A percentile compares a stretch with the other conserved stretches of the same genome.
These are phyloP conservation scores for Leptopilina boulardi DNA, from an alignment of 1,140 invertebrate species.

Conservation along the genomic window DNA sequence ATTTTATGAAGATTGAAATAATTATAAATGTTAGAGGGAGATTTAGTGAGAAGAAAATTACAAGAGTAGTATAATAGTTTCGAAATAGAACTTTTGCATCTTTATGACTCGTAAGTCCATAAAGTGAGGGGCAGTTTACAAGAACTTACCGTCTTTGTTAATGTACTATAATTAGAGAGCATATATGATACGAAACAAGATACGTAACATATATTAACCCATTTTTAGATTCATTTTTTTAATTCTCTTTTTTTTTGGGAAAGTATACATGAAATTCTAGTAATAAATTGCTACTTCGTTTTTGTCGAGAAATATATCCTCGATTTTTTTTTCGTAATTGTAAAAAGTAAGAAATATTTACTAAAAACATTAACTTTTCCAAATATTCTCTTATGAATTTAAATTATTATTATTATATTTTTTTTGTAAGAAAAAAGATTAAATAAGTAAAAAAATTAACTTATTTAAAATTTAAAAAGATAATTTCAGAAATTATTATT, in stretches of 20 bases:
- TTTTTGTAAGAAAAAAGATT: too few relatives aligned
- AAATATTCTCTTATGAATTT: too few relatives aligned
- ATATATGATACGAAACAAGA: conserved; percentile 8
- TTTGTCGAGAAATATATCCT: too few relatives aligned
- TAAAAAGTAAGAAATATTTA: too few relatives aligned
- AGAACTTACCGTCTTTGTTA: conserved; percentile 24
- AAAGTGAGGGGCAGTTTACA: conserved; percentile 21
- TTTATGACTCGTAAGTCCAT: conserved; percentile 12
- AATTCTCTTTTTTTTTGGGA: too few relatives aligned
- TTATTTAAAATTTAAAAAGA: too few relatives aligned
- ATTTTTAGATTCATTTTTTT: background rate
- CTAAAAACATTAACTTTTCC: too few relatives aligned
- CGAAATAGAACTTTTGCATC: conserved; percentile 27
- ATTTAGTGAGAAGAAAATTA: conserved; percentile 17
- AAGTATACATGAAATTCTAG: too few relatives aligned
- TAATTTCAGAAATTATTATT: too few relatives aligned
- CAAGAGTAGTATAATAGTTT: background rate
- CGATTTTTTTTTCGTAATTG: too few relatives aligned
- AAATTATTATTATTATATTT: too few relatives aligned
- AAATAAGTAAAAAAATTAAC: too few relatives aligned
- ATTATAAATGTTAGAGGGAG: conserved; percentile 11
- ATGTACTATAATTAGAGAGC: conserved; percentile 24
- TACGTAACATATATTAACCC: conserved; percentile 16
- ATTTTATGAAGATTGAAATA: conserved; percentile 17
- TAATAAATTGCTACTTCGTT: background rate